Evolutionary conservation across 2,888 invertebrate genomes (phyloP), one percentile per base, ranked within the genome.

Genomic region (Eupithecia subfuscata): DNA sequence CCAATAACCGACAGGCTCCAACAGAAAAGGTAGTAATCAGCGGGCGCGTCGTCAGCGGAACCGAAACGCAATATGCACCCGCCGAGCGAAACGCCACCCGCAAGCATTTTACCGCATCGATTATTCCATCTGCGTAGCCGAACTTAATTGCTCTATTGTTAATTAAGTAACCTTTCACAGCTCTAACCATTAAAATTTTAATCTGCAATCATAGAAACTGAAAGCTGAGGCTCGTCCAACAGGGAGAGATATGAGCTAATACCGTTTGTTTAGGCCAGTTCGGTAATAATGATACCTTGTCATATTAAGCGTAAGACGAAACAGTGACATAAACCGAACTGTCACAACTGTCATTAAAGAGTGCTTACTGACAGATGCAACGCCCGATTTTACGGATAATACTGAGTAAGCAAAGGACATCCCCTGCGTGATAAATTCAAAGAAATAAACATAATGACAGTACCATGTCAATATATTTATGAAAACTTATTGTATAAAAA

Each of bases 141-240:
- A 90, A 91, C 90, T 94, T 94, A 95, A 94, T 95, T 95, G 93
- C 91, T 91, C 93, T 92, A 94, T 95, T 95, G 94, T 94, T 94
- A 94, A 94, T 95, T 94, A 92, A 91, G 91, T 91, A 90, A 93
- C 93, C 90, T 92, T 93, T 92, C 92, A 91, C 89, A 78, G 73
- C 74, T 70, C 79, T 73, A 73, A 77, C 76, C 76, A 72, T 78
- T 73, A 67, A 71, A 76, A 75, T 77, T 70, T 75, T 79, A 74
- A 79, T 75, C 75, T 68, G 65, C 69, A 73, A 73, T 77, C 71
- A 78, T 70, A 79, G 81, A 78, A 79, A 77, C 69, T 74, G 73
- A 68, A 67, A 73, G 8, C 45, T 65, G 69, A 78, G 71, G 63
- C 78, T 69, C 25, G 14, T 67, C 43, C 60, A 25, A 60, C 12